Evolutionary conservation across 2,888 invertebrate species (phyloP).

Genomic region (Ptilodon capucinus): DNA sequence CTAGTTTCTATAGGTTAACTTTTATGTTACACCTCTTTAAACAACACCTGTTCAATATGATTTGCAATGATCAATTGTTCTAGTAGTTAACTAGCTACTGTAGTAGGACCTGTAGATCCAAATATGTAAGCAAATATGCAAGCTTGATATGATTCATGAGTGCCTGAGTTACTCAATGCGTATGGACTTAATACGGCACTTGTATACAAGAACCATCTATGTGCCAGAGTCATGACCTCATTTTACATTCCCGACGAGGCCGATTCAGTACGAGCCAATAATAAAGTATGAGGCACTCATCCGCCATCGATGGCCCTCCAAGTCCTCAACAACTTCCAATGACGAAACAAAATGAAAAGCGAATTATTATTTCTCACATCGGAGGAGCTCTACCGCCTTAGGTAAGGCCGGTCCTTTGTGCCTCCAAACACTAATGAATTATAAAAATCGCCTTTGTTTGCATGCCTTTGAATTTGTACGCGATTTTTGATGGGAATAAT

Average conservation of each 20-base stretch:
- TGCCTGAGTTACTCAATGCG: background rate
- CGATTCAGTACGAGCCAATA: conserved; percentile 71
- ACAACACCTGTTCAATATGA: too few species aligned
- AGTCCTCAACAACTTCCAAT: conserved; percentile 65
- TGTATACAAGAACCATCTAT: conserved; percentile 18
- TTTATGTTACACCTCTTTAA: too few species aligned
- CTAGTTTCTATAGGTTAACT: too few species aligned
- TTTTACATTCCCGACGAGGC: conserved; percentile 61
- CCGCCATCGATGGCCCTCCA: conserved; percentile 67
- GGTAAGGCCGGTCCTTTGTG: conserved; percentile 49
- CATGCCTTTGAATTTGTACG: conserved; percentile 44
- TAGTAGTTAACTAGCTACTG: too few species aligned
- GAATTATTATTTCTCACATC: conserved; percentile 71
- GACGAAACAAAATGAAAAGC: conserved; percentile 70
- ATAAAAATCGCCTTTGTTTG: conserved; percentile 58
- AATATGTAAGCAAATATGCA: background rate
- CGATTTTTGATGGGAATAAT: conserved; percentile 26
- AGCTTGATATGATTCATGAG: background rate
- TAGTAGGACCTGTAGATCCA: background rate
- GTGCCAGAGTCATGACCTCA: conserved; percentile 61
- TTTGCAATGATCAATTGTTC: too few species aligned
- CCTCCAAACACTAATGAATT: conserved; percentile 54
- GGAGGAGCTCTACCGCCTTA: conserved; percentile 50
- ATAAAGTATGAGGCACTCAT: conserved; percentile 71
- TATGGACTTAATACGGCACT: background rate